Base-by-base conservation (phyloP, 1,140 invertebrate genomes). In the Conopomorpha cramerella region DNA sequence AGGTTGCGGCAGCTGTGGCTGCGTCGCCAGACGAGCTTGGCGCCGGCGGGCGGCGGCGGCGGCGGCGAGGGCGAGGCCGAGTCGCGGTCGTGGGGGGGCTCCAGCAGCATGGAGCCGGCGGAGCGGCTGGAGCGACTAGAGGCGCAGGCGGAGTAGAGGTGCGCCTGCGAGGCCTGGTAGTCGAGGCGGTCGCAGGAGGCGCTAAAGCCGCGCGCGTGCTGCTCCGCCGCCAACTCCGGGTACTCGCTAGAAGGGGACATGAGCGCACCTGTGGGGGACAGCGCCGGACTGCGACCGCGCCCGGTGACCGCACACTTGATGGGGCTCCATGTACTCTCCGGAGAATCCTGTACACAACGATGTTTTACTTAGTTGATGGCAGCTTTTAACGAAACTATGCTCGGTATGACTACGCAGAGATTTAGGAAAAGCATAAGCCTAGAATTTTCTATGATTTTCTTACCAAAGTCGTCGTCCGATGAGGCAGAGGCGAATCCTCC, bases 1-100 rank as follows among this genome's bases (percentile, higher is more conserved):
- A 90, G 77, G 49, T 90, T 88, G 56, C 86, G 83, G 72, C 89
- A 91, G 51, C 87, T 89, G 45, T 87, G 86, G 57, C 88, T 90
- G 50, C 89, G 86, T 35, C 88, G 76, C 51, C 60, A 58, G 10
- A 38, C 36, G n/a, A n/a, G n/a, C n/a, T n/a, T n/a, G n/a, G n/a
- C n/a, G n/a, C n/a, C n/a, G n/a, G n/a, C n/a, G n/a, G n/a, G n/a
- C n/a, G n/a, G n/a, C n/a, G n/a, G n/a, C n/a, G n/a, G n/a, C 25
- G 18, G 26, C 26, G 38, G 26, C 8, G 49, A 39, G 41, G 46
- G 35, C 16, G 47, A 27, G 23, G 45, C 34, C 34, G 14, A 38
- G 17, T 36, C 39, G 38, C 46, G 34, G 45, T 27, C 54, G 32
- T 61, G 61, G 23, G 17, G 25, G 41, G 45, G 38, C 40, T 59